A percentile compares a stretch with the other conserved stretches of the same genome.
Evolutionary conservation across 92 coral and sea anemone species (phyloP).

Genomic region (Nematostella vectensis): DNA sequence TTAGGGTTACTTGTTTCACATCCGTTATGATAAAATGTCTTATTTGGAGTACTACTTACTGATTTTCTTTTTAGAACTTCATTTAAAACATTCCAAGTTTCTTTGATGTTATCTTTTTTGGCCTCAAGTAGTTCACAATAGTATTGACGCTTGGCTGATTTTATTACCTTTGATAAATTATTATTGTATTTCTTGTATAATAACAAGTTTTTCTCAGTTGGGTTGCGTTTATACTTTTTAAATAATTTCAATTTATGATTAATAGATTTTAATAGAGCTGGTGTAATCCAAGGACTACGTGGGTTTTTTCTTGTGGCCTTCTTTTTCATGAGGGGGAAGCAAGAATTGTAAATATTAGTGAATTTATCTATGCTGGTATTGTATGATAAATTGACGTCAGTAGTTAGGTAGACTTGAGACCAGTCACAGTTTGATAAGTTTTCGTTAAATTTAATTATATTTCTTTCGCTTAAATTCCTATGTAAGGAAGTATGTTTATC

Average conservation of each 20-base stretch:
- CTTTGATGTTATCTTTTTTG: constrained; percentile 32
- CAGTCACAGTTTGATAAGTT: background rate
- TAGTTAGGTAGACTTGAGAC: background rate
- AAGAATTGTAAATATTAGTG: background rate
- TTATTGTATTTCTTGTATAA: constrained; percentile 32
- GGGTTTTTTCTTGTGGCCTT: background rate
- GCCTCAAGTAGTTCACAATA: constrained; percentile 35
- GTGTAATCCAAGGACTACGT: constrained; percentile 31
- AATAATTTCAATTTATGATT: constrained; percentile 31
- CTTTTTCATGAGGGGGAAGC: constrained; percentile 6
- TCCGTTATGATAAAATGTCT: constrained; percentile 11
- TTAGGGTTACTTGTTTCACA: constrained; percentile 9
- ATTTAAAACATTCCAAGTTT: constrained; percentile 41
- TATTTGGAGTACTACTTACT: background rate
- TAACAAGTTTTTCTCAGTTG: background rate
- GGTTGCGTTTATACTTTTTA: constrained; percentile 7
- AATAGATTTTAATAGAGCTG: constrained; percentile 29
- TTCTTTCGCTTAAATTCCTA: background rate
- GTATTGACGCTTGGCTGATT: constrained; percentile 19
- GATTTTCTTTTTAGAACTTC: constrained; percentile 20
- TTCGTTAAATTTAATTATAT: no score
- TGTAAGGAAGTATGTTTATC: background rate
- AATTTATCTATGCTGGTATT: background rate
- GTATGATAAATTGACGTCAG: background rate
- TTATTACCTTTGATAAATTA: constrained; percentile 10